Evolutionary conservation across 2,888 invertebrate genomes (phyloP), one percentile per base, ranked within the genome.

Genomic region (Drosophila buzzatii): DNA sequence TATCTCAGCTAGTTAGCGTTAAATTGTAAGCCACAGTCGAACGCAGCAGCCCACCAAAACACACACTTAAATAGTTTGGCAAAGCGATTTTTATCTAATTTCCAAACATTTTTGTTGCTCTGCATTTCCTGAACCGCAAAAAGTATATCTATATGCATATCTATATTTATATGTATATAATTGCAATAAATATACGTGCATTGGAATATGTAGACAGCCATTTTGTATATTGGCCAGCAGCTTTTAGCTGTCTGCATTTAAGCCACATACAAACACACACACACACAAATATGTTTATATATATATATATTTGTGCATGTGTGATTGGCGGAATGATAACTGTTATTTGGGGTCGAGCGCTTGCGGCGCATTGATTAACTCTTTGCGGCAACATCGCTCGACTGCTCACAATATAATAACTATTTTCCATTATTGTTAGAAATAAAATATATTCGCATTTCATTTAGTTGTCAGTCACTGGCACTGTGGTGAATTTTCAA

Each of bases 351-450:
- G 79, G 45, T 71, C 58, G 56, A 63, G 57, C 57, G 71, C 64
- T 74, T 82, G 85, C 64, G 75, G 81, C 64, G 35, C 71, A 77
- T 79, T 86, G 85, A 85, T 85, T 82, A 88, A 85, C 89, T 85
- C 81, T 88, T 73, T 81, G 73, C 71, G 64, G 73, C 62, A 31
- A 49, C 44, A 44, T 51, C 65, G 58, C 61, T 53, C 39, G 62
- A 52, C 49, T 65, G 71, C 68, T 53, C 60, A 67, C 47, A 35
- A 55, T 72, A 70, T 59, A 12, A 77, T 75, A 70, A 62, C 70
- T 52, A 70, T 71, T 81, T 76, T 53, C 20, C 65, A 75, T 70
- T 79, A 76, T 76, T 78, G 58, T 67, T 64, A 59, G 66, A 64
- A 60, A 67, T 61, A 39, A 56, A 74, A 73, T 63, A 53, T 70